Evolutionary conservation across 2,888 invertebrate genomes (phyloP).

Genomic region (Helicoverpa assulta): DNA sequence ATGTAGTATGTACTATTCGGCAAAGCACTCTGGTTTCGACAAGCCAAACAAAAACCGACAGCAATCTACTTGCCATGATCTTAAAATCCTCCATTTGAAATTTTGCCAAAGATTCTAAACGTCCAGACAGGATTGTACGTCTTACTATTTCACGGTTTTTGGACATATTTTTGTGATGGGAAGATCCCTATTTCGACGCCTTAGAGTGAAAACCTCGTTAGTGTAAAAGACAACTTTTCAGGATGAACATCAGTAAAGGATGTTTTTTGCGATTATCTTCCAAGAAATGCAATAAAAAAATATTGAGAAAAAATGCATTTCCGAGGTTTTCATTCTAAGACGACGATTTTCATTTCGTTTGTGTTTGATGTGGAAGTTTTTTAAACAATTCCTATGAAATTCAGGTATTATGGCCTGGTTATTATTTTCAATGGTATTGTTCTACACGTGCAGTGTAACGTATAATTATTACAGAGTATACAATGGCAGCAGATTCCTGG

Average conservation of each 20-base stretch:
- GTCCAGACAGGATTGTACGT: slow-evolving; percentile 32
- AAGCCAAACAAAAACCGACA: background rate
- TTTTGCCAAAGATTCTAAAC: slow-evolving; percentile 51
- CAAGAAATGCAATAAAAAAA: too few species aligned
- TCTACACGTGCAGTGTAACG: slow-evolving; percentile 32
- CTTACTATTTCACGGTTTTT: slow-evolving; percentile 19
- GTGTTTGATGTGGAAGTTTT: background rate
- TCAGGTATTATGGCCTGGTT: background rate
- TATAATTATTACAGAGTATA: slow-evolving; percentile 46
- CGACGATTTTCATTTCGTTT: slow-evolving; percentile 20
- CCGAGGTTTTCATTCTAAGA: too few species aligned
- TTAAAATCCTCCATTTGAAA: slow-evolving; percentile 45
- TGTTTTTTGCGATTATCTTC: too few species aligned
- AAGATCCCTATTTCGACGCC: background rate
- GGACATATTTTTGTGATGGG: slow-evolving; percentile 16
- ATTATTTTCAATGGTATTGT: slow-evolving; percentile 28
- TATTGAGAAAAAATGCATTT: too few species aligned
- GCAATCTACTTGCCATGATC: background rate
- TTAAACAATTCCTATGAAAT: background rate
- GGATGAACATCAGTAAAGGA: too few species aligned
- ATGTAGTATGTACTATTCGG: too few species aligned
- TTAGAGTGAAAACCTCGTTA: too few species aligned
- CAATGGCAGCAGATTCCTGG: slow-evolving; percentile 44
- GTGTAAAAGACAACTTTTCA: too few species aligned
- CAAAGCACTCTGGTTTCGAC: too few species aligned